Evolutionary conservation across 2,113 vertebrate species (phyloP).

Genomic region (Vireo altiloquus): DNA sequence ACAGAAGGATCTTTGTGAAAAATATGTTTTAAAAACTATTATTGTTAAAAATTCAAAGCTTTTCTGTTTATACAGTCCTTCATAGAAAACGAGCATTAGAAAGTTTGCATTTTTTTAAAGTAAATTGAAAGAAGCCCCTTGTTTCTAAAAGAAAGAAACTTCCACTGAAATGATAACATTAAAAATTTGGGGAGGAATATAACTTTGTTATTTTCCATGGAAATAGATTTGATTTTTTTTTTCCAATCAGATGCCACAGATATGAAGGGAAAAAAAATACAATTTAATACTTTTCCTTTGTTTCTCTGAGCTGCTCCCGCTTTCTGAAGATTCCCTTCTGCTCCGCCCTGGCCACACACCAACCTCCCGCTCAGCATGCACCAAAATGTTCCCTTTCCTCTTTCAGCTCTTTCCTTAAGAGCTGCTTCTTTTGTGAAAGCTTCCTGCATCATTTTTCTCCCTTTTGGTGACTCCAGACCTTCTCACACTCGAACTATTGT

Average conservation of each 20-base stretch:
- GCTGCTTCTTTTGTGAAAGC: conserved; percentile 12
- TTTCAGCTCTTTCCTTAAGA: conserved; percentile 1
- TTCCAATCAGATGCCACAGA: not conserved
- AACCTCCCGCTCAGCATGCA: not conserved
- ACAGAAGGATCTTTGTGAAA: not conserved
- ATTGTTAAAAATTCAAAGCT: not conserved
- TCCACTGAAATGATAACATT: not conserved
- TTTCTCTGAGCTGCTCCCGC: not conserved
- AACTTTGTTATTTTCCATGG: not conserved
- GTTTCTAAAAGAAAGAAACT: not conserved
- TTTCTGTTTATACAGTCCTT: not conserved
- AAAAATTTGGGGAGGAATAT: not conserved
- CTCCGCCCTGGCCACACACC: not conserved
- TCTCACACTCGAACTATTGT: conserved; percentile 3
- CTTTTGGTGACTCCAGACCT: not conserved
- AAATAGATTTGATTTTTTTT: not conserved
- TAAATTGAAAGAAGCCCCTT: not conserved
- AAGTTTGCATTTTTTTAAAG: not conserved
- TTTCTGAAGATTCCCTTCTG: not conserved
- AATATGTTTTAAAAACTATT: not conserved
- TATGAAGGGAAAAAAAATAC: not conserved
- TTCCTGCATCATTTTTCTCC: conserved; percentile 9
- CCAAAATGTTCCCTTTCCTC: not conserved
- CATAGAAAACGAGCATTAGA: not conserved
- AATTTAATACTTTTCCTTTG: not conserved